phyloP scores from a whole-genome alignment of 2,888 invertebrate species.

The Apamea anceps region DNA sequence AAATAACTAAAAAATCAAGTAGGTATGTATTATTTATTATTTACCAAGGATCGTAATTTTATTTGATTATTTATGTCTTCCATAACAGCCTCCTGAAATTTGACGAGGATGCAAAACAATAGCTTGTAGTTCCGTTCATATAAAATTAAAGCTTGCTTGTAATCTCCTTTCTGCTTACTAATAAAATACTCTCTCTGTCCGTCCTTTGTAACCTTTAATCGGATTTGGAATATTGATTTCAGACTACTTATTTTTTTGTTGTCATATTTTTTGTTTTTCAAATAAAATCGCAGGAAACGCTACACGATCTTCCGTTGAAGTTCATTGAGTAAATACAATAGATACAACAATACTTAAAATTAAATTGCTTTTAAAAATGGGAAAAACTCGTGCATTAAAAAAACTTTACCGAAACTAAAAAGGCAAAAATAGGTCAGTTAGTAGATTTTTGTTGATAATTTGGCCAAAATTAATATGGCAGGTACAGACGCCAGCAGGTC shows the following conservation, averaged over 20 bases:
- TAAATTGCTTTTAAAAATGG: neutral
- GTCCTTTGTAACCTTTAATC: neutral
- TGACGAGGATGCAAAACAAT: too few relatives aligned
- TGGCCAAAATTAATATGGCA: neutral
- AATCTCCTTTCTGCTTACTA: neutral
- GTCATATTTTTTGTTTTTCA: neutral
- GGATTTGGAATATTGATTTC: neutral
- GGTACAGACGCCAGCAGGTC: too few relatives aligned
- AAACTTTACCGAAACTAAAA: neutral
- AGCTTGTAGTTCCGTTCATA: neutral
- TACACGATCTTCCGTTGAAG: neutral
- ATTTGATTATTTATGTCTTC: too few relatives aligned
- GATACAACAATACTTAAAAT: neutral
- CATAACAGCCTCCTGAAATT: too few relatives aligned
- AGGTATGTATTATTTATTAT: too few relatives aligned
- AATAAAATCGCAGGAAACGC: neutral
- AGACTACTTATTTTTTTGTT: neutral
- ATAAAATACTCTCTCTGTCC: neutral
- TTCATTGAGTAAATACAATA: neutral
- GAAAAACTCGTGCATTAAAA: neutral
- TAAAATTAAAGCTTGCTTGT: slow-evolving; percentile 9
- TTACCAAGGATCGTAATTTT: too few relatives aligned
- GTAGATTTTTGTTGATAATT: neutral
- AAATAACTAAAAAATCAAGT: too few relatives aligned
- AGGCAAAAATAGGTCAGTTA: neutral